Conservation (phyloP, 2,888 invertebrate genomes). For the Morpho deidamia region DNA sequence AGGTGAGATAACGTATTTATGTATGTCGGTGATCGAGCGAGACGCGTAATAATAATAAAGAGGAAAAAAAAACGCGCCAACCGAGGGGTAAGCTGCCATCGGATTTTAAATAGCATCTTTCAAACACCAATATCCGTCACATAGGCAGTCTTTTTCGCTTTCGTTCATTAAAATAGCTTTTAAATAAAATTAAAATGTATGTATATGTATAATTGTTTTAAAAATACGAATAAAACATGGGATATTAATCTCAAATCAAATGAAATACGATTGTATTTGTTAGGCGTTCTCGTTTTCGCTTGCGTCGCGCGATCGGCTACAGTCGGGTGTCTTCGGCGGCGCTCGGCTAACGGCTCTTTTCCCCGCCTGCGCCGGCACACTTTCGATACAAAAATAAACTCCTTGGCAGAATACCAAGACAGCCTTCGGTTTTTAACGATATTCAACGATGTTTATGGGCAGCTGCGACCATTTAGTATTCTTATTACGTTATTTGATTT, state of each 20-base stretch:
- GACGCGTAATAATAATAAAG: slow-evolving; percentile 73
- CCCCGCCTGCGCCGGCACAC: slow-evolving; percentile 61
- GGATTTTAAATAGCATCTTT: not conserved
- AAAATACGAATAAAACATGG: no score
- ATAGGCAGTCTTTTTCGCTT: no score
- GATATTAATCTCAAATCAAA: no score
- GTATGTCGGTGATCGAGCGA: slow-evolving; percentile 29
- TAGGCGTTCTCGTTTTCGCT: no score
- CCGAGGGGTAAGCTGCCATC: slow-evolving; percentile 68
- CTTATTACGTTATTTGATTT: slow-evolving; percentile 5
- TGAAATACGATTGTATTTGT: no score
- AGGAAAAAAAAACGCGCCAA: slow-evolving; percentile 62
- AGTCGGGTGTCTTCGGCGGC: slow-evolving; percentile 55
- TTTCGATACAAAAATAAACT: slow-evolving; percentile 76
- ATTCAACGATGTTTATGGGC: slow-evolving; percentile 59
- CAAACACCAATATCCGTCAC: not conserved
- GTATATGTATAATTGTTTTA: no score
- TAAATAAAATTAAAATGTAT: no score
- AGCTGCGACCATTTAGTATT: slow-evolving; percentile 28
- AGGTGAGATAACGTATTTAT: slow-evolving; percentile 5
- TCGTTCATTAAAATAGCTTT: no score
- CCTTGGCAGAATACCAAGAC: slow-evolving; percentile 74
- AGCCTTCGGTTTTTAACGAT: slow-evolving; percentile 66
- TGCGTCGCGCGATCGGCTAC: slow-evolving; percentile 50
- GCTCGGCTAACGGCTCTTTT: slow-evolving; percentile 71